Evolutionary conservation across 2,888 invertebrate species (phyloP).

Genomic region (Stomorhina lunata): DNA sequence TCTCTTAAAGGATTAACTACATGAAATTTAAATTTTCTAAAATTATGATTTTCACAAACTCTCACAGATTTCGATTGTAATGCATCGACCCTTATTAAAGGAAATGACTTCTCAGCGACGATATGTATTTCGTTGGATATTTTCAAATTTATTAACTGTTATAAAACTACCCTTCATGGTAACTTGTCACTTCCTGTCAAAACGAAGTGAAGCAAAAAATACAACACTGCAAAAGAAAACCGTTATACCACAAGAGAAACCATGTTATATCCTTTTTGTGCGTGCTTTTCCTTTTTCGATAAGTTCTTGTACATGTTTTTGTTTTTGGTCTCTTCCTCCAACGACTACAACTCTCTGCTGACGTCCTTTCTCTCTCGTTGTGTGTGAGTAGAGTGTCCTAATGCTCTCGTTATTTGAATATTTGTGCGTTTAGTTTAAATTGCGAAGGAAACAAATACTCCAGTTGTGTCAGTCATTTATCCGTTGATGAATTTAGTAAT

Average conservation of each 20-base stretch:
- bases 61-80: no score
- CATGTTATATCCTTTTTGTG: constrained; percentile 33
- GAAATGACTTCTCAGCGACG: no score
- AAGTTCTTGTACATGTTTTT: not conserved
- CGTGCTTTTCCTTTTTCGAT: constrained; percentile 38
- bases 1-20: no score
- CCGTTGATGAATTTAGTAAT: constrained; percentile 62
- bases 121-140: no score
- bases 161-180: not conserved
- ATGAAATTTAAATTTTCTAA: no score
- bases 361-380: not conserved
- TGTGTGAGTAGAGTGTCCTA: not conserved
- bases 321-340: constrained; percentile 33
- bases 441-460: constrained; percentile 52
- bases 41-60: no score
- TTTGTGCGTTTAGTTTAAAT: constrained; percentile 54
- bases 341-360: not conserved
- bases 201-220: not conserved
- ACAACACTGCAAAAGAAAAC: constrained; percentile 20
- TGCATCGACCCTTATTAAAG: no score
- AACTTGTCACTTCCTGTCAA: not conserved
- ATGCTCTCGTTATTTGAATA: constrained; percentile 3
- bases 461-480: constrained; percentile 58
- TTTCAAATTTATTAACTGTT: not conserved
- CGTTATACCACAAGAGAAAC: constrained; percentile 18